Evolutionary conservation across 2,888 invertebrate genomes (phyloP).

Genomic region (Heliconius charithonia): DNA sequence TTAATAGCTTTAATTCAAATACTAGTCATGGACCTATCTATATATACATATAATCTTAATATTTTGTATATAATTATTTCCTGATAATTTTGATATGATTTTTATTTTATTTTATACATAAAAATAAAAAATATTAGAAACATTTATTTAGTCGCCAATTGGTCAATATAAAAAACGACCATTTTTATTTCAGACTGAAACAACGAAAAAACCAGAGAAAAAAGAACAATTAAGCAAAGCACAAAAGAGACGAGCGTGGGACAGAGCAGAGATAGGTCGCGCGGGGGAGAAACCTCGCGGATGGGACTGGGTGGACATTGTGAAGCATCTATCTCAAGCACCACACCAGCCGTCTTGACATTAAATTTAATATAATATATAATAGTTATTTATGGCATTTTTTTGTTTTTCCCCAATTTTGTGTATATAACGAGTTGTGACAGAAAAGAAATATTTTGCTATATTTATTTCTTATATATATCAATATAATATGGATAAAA

Average conservation of each 20-base stretch:
- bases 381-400: neutral
- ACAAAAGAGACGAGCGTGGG: constrained; percentile 95
- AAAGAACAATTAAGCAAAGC: constrained; percentile 95
- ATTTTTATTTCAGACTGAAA: constrained; percentile 60
- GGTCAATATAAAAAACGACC: too few species aligned
- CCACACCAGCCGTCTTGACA: constrained; percentile 73
- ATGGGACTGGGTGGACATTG: constrained; percentile 97
- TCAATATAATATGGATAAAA: too few species aligned
- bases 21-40: too few species aligned
- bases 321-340: constrained; percentile 95
- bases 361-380: constrained; percentile 15
- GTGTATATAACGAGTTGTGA: neutral
- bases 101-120: too few species aligned
- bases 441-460: too few species aligned
- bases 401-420: neutral
- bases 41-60: too few species aligned
- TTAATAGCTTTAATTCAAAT: too few species aligned
- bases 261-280: constrained; percentile 88
- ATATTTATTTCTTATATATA: too few species aligned
- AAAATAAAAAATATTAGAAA: too few species aligned
- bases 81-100: too few species aligned
- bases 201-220: constrained; percentile 86
- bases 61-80: too few species aligned
- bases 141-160: too few species aligned
- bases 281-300: constrained; percentile 94